Percentiles rank a stretch among this genome's conserved stretches.
These are phyloP conservation scores for Scotopteryx bipunctaria DNA, from an alignment of 2,888 invertebrate species.

Conservation along the genomic window DNA sequence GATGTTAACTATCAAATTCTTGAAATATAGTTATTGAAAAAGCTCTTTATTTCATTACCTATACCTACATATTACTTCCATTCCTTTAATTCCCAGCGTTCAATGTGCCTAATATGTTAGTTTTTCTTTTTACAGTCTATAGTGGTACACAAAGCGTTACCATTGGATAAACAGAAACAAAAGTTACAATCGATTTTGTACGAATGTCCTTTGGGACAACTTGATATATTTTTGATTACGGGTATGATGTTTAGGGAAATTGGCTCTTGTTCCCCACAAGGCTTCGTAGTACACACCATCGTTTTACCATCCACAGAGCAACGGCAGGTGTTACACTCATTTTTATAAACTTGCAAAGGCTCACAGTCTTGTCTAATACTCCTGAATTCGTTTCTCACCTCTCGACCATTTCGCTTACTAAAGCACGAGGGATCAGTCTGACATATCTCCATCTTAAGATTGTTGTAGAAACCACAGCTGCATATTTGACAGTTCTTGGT, in stretches of 20 bases:
- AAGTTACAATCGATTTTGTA: constrained; percentile 66
- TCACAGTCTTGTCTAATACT: constrained; percentile 48
- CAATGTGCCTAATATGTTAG: no score
- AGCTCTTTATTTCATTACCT: background rate
- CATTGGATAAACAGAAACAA: constrained; percentile 64
- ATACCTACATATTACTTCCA: background rate
- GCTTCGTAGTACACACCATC: constrained; percentile 49
- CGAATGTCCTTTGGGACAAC: constrained; percentile 56
- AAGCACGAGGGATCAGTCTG: constrained; percentile 35
- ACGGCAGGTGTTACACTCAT: constrained; percentile 60
- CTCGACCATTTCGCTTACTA: background rate
- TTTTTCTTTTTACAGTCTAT: constrained; percentile 42
- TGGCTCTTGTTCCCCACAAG: constrained; percentile 26
- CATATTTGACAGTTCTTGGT: constrained; percentile 59
- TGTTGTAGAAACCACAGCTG: constrained; percentile 43
- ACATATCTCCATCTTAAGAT: constrained; percentile 51
- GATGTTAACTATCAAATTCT: constrained; percentile 28
- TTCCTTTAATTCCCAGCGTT: background rate
- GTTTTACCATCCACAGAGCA: constrained; percentile 61
- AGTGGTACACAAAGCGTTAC: constrained; percentile 67
- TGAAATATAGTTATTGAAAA: constrained; percentile 28
- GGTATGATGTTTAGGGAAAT: constrained; percentile 58
- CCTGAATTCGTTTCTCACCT: background rate
- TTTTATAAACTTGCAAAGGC: constrained; percentile 55
- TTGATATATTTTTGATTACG: constrained; percentile 43